Evolutionary conservation across 2,797 vertebrate genomes (phyloP).

Genomic region (Sitta carolinensis): DNA sequence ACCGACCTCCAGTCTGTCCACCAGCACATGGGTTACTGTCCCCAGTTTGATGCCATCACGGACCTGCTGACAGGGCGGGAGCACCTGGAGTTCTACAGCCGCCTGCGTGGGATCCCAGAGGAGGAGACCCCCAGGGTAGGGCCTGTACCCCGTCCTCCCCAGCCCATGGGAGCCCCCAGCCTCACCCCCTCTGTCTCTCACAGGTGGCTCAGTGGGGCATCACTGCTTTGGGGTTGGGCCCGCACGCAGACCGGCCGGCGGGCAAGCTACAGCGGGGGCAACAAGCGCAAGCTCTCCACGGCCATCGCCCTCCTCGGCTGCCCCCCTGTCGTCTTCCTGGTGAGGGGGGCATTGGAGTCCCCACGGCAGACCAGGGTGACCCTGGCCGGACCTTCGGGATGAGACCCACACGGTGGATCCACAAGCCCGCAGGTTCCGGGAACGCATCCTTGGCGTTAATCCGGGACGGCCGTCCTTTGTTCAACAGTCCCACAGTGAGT

Average conservation of each 20-base stretch:
- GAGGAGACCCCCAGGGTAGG: slow-evolving; percentile 80
- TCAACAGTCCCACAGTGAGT: slow-evolving; percentile 90
- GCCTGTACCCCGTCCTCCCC: accelerated
- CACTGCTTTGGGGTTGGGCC: slow-evolving; percentile 81
- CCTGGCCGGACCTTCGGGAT: slow-evolving; percentile 67
- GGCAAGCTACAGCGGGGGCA: slow-evolving; percentile 91
- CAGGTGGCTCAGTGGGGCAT: slow-evolving; percentile 85
- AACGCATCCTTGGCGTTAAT: slow-evolving; percentile 86
- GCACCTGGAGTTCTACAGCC: slow-evolving; percentile 89
- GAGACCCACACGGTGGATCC: slow-evolving; percentile 95
- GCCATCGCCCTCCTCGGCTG: slow-evolving; percentile 88
- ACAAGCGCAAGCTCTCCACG: slow-evolving; percentile 91
- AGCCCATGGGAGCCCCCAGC: not conserved
- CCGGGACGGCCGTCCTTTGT: slow-evolving; percentile 86
- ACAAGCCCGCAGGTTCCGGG: slow-evolving; percentile 86
- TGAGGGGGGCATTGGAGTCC: slow-evolving; percentile 42
- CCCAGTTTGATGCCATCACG: slow-evolving; percentile 88
- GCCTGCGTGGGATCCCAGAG: slow-evolving; percentile 83
- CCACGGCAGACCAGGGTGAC: accelerated
- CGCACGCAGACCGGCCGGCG: slow-evolving; percentile 78
- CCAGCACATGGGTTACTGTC: slow-evolving; percentile 93
- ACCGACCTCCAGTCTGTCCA: slow-evolving; percentile 82
- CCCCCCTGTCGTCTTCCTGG: slow-evolving; percentile 88
- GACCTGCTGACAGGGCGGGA: slow-evolving; percentile 87
- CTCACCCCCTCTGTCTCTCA: not conserved